Evolutionary conservation across 2,888 invertebrate genomes (phyloP), one percentile per base, ranked within the genome.

Genomic region (Ferdinandea cuprea): DNA sequence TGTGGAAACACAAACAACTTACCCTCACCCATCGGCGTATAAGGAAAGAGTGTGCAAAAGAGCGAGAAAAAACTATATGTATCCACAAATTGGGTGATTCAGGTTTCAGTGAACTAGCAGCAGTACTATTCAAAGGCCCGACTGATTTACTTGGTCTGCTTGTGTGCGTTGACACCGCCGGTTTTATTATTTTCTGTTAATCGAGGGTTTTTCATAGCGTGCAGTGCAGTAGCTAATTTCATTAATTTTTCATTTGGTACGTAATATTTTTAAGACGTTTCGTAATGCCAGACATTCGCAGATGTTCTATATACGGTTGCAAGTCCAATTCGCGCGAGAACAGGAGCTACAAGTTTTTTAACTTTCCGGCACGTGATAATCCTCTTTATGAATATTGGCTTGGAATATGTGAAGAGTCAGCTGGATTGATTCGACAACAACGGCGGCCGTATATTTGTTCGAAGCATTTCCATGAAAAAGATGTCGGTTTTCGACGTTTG

Each of bases 291-390:
- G 89, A 89, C 19, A 87, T 90, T 71, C 86, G 90, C 80, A 88
- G 90, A 21, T 90, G 89, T 81, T 89, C 89, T 80, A 90, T 90
- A 76, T 88, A 90, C 59, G 89, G 89, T 40, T 90, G 89, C 79
- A 80, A 88, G 54, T 90, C 90, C 25, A 90, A 90, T 42, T 90
- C 90, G 2, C 86, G 90, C 2, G 89, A 89, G 66, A 86, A 88
- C 66, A 89, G 88, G 44, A 87, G 86, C 74, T 86, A 90, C 80
- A 90, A 89, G 81, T 90, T 90, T 86, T 90, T 90, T 35, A 89
- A 90, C 30, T 90, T 90, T 72, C 89, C 89, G 0, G 84, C 88
- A 0, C 89, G 90, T 1, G 90, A 90, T 54, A 90, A 89, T 72
- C 89, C 89, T 0, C 87, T 88, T 13, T 89, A 89, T 59, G 88